Conservation (phyloP, 2,797 vertebrate species). For the Anguilla marmorata region DNA sequence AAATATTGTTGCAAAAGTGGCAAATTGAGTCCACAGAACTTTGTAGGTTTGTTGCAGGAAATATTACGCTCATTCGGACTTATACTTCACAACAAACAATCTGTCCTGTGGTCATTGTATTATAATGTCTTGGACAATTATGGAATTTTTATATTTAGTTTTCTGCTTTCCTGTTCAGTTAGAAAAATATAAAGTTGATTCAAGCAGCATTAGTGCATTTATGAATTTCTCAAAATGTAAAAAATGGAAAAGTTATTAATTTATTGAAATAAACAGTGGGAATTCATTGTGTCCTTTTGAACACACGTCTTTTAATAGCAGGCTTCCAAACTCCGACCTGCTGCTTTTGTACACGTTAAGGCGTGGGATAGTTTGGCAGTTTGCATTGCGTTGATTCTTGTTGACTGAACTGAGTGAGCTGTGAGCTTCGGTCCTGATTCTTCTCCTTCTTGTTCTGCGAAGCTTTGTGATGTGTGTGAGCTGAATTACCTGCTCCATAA, state of each 20-base stretch:
- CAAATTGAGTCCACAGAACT: neutral
- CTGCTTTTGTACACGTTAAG: neutral
- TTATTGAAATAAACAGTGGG: neutral
- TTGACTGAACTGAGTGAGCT: neutral
- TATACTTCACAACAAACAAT: neutral
- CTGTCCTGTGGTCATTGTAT: neutral
- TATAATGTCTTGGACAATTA: neutral
- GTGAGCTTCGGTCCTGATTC: neutral
- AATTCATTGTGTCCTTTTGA: neutral
- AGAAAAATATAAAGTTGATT: neutral
- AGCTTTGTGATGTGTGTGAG: neutral
- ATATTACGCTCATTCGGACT: neutral
- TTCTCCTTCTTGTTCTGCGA: neutral
- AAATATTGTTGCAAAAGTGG: neutral
- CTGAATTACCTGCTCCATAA: neutral
- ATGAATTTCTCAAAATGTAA: neutral
- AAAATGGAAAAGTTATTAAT: neutral
- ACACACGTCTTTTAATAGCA: neutral
- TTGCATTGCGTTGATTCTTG: neutral
- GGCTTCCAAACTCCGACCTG: neutral
- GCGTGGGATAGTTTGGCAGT: neutral
- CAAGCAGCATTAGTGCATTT: neutral
- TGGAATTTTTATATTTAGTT: neutral
- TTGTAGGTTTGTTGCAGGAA: neutral
- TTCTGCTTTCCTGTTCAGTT: neutral